phyloP scores from a whole-genome alignment of 2,113 vertebrate genomes.

The Abramis brama region DNA sequence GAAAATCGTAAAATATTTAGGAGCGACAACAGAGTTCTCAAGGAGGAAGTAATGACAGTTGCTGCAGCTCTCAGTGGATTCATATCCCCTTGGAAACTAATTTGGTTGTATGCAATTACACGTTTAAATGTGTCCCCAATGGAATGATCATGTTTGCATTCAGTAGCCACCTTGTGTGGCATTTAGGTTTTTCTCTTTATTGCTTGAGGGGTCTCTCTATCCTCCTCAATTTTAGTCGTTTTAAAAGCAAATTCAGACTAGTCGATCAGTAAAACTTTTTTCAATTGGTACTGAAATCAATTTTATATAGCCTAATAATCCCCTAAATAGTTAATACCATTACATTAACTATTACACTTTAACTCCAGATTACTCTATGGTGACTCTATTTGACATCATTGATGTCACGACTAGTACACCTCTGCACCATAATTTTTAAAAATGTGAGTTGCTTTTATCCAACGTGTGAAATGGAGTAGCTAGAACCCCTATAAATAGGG shows the following conservation, averaged over 20 bases:
- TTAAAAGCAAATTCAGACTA: background rate
- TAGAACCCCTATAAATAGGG: no score
- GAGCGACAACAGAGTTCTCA: slow-evolving; percentile 30
- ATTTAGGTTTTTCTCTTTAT: slow-evolving; percentile 9
- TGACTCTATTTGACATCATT: background rate
- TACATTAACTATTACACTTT: no score
- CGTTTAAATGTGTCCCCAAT: slow-evolving; percentile 45
- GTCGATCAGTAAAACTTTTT: background rate
- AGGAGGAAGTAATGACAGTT: slow-evolving; percentile 38
- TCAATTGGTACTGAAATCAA: background rate
- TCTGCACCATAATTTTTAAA: background rate
- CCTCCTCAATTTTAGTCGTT: background rate
- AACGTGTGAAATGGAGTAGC: background rate
- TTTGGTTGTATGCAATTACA: slow-evolving; percentile 48
- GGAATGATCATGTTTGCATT: slow-evolving; percentile 36
- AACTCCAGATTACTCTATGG: background rate
- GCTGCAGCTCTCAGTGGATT: slow-evolving; percentile 37
- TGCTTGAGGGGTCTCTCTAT: background rate
- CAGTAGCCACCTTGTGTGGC: slow-evolving; percentile 8
- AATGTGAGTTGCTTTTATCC: background rate
- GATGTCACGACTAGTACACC: background rate
- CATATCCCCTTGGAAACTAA: slow-evolving; percentile 31
- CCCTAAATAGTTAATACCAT: background rate
- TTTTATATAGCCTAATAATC: background rate
- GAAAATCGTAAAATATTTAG: slow-evolving; percentile 33